phyloP scores from a whole-genome alignment of 2,888 invertebrate species.

The Drosophila rellima region DNA sequence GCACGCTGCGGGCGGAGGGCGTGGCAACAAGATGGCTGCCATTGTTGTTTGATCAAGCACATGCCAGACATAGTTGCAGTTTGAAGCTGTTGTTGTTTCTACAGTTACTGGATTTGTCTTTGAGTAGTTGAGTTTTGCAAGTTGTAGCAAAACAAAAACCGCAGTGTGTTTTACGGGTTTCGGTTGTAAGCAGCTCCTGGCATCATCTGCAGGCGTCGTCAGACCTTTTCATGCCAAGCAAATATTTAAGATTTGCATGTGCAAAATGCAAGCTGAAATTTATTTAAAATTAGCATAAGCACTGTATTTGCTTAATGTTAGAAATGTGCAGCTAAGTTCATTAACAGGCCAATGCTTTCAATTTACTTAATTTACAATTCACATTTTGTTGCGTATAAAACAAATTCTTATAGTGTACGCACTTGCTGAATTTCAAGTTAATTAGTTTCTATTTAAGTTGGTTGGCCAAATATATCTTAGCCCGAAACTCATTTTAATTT shows the following conservation, averaged over 20 bases:
- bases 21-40: conserved; percentile 11
- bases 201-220: conserved; percentile 9
- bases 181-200: conserved; percentile 1
- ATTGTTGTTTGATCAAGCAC: conserved; percentile 22
- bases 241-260: conserved; percentile 13
- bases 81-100: background rate
- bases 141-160: conserved; percentile 31
- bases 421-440: conserved; percentile 50
- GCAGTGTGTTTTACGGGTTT: conserved; percentile 5
- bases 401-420: conserved; percentile 26
- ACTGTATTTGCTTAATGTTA: conserved; percentile 3
- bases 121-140: conserved; percentile 6
- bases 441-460: conserved; percentile 60
- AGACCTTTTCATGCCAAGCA: background rate
- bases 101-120: conserved; percentile 6
- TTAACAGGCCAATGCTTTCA: conserved; percentile 15
- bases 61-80: background rate
- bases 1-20: background rate
- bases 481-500: background rate
- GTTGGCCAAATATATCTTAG: conserved; percentile 14
- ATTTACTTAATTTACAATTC: conserved; percentile 51
- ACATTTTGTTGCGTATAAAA: conserved; percentile 22
- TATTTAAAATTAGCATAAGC: conserved; percentile 24
- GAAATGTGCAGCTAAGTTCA: conserved; percentile 10
- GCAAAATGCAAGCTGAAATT: background rate